Percentiles rank a stretch among this genome's conserved stretches.
phyloP scores from a whole-genome alignment of 2,797 vertebrate species.

The Hafferia zeledoni region DNA sequence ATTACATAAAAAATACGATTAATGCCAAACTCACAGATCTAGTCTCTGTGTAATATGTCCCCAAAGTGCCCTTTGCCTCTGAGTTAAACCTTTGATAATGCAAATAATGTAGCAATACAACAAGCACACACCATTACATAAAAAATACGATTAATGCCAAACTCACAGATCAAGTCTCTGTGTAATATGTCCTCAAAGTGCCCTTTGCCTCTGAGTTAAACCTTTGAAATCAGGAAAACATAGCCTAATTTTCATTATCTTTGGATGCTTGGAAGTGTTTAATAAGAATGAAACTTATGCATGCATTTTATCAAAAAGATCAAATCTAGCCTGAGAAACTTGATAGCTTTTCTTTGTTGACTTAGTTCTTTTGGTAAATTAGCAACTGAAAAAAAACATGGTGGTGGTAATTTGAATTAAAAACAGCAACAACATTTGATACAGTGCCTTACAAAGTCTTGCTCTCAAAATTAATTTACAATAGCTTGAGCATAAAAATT shows the following conservation, averaged over 20 bases:
- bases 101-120: slow-evolving; percentile 57
- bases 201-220: not conserved
- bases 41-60: slow-evolving; percentile 1
- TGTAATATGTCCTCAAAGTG: slow-evolving; percentile 11
- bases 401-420: slow-evolving; percentile 1
- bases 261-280: slow-evolving; percentile 24
- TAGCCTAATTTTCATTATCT: slow-evolving; percentile 63
- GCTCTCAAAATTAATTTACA: slow-evolving; percentile 33
- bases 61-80: slow-evolving; percentile 18
- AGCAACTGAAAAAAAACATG: not conserved
- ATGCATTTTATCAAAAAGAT: slow-evolving; percentile 38
- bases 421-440: slow-evolving; percentile 21
- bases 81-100: slow-evolving; percentile 47
- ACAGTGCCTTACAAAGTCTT: not conserved
- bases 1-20: slow-evolving; percentile 65
- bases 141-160: slow-evolving; percentile 64
- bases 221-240: slow-evolving; percentile 47
- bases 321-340: not conserved
- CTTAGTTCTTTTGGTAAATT: slow-evolving; percentile 29
- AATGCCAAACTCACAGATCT: slow-evolving; percentile 44
- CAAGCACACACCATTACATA: slow-evolving; percentile 58
- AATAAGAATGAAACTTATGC: slow-evolving; percentile 25
- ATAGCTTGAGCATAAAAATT: slow-evolving; percentile 11
- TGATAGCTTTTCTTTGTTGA: slow-evolving; percentile 26
- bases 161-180: slow-evolving; percentile 28